Base-by-base conservation (phyloP, 2,888 invertebrate genomes). In the Pogonocherus hispidulus region DNA sequence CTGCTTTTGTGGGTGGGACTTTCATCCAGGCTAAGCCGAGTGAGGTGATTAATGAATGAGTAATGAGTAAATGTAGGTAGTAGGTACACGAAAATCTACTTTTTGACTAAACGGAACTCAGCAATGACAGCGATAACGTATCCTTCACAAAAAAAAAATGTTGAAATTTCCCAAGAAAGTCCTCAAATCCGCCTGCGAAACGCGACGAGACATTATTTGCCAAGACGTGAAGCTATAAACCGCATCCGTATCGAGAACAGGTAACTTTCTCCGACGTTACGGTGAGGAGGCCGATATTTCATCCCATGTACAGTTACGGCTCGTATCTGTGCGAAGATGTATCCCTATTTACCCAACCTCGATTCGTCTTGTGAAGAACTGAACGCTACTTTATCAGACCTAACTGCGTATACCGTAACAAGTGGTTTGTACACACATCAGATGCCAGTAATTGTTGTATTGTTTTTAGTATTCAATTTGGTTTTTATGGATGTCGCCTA, bases 221-320 rank as follows among this genome's bases (percentile, higher is more conserved):
- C 51, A 14, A 1, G 22, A 4, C n/a, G 20, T 14, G 3, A n/a
- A 41, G 41, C 41, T 9, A 14, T 8, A 27, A 41, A 41, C n/a
- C 41, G 14, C 16, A 41, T 41, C 20, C 44, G 59, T 66, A 66
- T 59, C 52, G 66, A 52, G 52, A 57, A 22, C 66, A 27, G 16
- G n/a, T 19, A 37, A 66, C 66, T 66, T 66, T 66, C 66, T 66
- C 66, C 52, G 9, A 11, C 44, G 16, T 8, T 47, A 35, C 41
- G 56, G 23, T 49, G n/a, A 9, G 56, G 47, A 49, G 35, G 65
- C 56, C 32, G 65, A 57, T 47, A 65, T 57, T 57, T 57, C n/a
- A 51, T 57, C 32, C 41, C 65, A 11, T 57, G 63, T 63, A 63
- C 63, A 63, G 63, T 63, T 63, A 63, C 52, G 41, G 14, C 44